A percentile compares a stretch with the other conserved stretches of the same genome.
These are phyloP conservation scores for Tetrax tetrax DNA, from an alignment of 2,113 vertebrate genomes.

Conservation along the genomic window DNA sequence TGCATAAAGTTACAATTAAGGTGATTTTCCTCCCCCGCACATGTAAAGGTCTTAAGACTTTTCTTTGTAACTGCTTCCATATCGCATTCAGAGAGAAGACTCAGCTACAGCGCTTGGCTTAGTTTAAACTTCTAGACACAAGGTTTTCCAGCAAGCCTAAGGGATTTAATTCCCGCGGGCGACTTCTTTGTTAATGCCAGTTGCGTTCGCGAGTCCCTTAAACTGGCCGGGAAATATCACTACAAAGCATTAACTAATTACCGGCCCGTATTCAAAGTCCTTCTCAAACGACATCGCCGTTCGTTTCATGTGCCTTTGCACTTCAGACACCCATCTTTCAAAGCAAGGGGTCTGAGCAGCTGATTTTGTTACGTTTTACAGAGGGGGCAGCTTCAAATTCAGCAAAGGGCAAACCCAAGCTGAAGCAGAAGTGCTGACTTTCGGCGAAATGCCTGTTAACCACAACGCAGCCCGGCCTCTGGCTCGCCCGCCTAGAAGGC, in stretches of 20 bases:
- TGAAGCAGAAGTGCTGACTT: neutral
- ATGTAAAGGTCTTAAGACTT: neutral
- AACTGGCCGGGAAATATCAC: neutral
- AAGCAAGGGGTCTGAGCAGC: neutral
- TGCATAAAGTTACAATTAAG: neutral
- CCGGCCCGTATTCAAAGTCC: neutral
- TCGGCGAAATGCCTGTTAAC: neutral
- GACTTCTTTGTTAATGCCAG: neutral
- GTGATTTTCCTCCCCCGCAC: neutral
- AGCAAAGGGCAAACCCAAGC: rapidly evolving
- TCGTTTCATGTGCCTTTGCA: neutral
- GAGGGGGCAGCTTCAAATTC: neutral
- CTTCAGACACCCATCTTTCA: neutral
- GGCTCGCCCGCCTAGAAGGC: neutral
- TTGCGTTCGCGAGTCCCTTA: neutral
- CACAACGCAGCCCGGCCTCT: neutral
- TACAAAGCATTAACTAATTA: neutral
- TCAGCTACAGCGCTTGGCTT: neutral
- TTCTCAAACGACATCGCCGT: neutral
- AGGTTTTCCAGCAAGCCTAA: neutral
- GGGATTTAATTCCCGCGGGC: neutral
- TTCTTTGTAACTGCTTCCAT: neutral
- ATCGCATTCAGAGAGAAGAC: neutral
- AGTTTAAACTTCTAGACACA: neutral
- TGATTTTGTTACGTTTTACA: neutral